Base-by-base conservation (phyloP, 2,888 invertebrate genomes). In the Bhutanitis thaidina region DNA sequence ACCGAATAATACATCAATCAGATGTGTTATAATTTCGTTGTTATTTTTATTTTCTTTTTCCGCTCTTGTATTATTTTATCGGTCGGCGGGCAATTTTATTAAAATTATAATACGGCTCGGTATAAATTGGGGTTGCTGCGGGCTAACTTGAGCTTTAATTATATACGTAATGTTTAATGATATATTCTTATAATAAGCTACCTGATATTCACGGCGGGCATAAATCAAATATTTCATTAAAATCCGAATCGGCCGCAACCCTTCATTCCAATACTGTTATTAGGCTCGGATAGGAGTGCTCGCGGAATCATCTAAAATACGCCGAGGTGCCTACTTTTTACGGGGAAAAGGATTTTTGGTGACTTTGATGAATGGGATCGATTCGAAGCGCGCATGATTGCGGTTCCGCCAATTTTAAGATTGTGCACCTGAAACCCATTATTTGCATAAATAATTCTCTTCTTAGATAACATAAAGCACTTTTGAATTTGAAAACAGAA, bases 141-240 rank as follows among this genome's bases (percentile, higher is more conserved):
- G 87, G 88, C 88, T 75, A 82, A 80, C 71, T 72, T 71, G 68
- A 74, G 61, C 71, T 83, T 85, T 89, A 89, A 89, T 89, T 89
- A 89, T 88, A 88, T 84, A 86, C 67, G 87, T 88, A 88, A 89
- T 88, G 79, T 74, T 84, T 89, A 89, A 89, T 89, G 84, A 88
- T 88, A 88, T 84, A 86, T 83, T 80, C 83, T 79, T 80, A 83
- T 89, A 87, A 88, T 89, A 89, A 88, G 89, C 88, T 89, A 89
- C 88, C 88, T 86, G 85, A 86, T 81, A 77, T 80, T 74, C 71
- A 67, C 65, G 77, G 69, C 64, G 77, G 74, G 78, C 77, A 89
- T 89, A 89, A 89, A 89, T 89, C 88, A 89, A 87, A 87, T 84
- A 86, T 87, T 89, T 88, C 88, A 89, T 89, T 89, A 89, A 87